phyloP scores from a whole-genome alignment of 35 echinoderm and acorn worm genomes.

The Patiria miniata region DNA sequence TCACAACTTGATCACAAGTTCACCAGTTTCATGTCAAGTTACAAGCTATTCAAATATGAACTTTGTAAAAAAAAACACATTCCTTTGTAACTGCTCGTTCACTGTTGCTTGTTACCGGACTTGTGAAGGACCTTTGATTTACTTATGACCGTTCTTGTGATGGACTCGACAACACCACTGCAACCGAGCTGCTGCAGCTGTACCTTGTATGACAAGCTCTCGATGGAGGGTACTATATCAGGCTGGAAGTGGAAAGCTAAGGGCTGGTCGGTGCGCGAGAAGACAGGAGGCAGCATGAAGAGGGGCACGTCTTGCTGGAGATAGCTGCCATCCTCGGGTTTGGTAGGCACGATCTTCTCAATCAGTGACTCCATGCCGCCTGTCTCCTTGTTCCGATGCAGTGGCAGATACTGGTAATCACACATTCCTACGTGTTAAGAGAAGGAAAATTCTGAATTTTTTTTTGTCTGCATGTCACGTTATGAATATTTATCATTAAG shows the following conservation, averaged over 20 bases:
- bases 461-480: too few species aligned
- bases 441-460: too few species aligned
- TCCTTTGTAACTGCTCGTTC: too few species aligned
- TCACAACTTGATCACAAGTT: too few species aligned
- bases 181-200: conserved; percentile 11
- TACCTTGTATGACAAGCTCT: not conserved
- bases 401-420: conserved; percentile 70
- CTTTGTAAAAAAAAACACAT: too few species aligned
- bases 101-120: too few species aligned
- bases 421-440: conserved; percentile 10
- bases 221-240: conserved; percentile 32
- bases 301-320: conserved; percentile 49
- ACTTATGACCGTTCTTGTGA: too few species aligned
- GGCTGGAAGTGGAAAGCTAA: conserved; percentile 62
- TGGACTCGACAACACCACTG: too few species aligned
- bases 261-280: conserved; percentile 71
- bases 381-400: conserved; percentile 28
- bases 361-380: conserved; percentile 26
- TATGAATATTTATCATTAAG: too few species aligned
- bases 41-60: too few species aligned
- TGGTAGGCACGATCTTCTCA: conserved; percentile 64
- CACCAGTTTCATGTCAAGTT: too few species aligned
- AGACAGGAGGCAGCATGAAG: conserved; percentile 69
- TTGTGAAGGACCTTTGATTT: too few species aligned
- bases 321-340: conserved; percentile 54